Evolutionary conservation across 2,113 vertebrate genomes (phyloP).

Genomic region (Elephas maximus): DNA sequence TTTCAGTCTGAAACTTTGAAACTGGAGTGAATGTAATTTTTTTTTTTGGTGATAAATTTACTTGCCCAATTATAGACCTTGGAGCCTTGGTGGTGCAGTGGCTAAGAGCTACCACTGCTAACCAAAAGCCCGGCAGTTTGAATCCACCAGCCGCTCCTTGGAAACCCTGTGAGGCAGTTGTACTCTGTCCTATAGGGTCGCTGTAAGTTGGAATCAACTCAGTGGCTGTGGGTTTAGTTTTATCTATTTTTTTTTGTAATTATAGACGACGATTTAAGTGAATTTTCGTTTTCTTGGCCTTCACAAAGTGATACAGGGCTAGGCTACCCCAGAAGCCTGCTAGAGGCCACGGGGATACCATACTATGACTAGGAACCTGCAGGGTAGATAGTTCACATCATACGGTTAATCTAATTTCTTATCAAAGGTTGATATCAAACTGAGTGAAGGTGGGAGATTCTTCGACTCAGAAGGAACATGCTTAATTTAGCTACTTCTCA

Average conservation of each 20-base stretch:
- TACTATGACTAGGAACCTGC: not conserved
- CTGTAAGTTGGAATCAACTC: no score
- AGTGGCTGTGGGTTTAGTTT: no score
- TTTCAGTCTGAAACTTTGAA: not conserved
- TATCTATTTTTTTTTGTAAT: no score
- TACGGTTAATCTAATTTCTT: not conserved
- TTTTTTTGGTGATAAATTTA: not conserved
- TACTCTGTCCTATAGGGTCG: no score
- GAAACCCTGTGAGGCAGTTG: no score
- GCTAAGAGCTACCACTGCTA: no score
- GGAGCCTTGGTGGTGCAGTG: no score
- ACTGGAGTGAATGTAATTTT: not conserved
- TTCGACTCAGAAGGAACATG: not conserved
- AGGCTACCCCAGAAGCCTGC: not conserved
- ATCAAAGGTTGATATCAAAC: not conserved
- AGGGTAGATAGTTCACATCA: not conserved
- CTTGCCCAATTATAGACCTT: not conserved
- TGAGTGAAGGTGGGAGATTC: not conserved
- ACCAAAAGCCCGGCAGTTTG: no score
- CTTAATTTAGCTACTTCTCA: slow-evolving; percentile 1
- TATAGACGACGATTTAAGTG: not conserved
- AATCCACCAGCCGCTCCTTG: no score
- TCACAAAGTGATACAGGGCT: not conserved
- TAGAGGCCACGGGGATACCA: not conserved
- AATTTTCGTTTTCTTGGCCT: not conserved